Percentiles rank a stretch among this genome's conserved stretches.
Conservation (phyloP, 2,888 invertebrate genomes). For the Crioceris asparagi region DNA sequence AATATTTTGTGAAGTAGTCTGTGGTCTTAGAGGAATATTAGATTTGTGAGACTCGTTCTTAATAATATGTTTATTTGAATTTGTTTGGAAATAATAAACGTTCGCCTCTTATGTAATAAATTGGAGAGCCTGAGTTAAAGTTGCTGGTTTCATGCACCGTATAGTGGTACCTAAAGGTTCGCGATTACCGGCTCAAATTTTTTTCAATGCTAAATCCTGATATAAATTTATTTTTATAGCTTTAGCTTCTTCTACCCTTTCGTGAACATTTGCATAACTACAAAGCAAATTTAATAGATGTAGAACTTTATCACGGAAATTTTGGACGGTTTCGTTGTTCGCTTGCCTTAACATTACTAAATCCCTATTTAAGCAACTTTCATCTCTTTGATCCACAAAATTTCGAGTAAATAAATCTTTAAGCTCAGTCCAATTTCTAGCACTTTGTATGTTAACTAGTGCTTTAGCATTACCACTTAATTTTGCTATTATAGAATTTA, state of each 20-base stretch:
- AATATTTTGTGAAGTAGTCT: no score
- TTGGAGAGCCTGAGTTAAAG: conserved; percentile 5
- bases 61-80: no score
- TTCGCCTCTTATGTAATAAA: conserved; percentile 6
- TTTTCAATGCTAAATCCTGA: conserved; percentile 8
- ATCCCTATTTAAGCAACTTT: conserved; percentile 16
- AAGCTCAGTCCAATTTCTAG: conserved; percentile 5
- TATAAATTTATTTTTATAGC: conserved; percentile 8
- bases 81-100: conserved; percentile 4
- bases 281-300: conserved; percentile 12
- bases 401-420: conserved; percentile 9
- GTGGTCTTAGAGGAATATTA: no score
- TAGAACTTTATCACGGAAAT: conserved; percentile 12
- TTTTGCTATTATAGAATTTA: no score
- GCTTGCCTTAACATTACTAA: conserved; percentile 14
- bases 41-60: no score
- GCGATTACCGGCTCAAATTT: conserved; percentile 5
- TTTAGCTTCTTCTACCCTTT: conserved; percentile 5
- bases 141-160: conserved; percentile 8
- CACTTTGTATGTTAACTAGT: conserved; percentile 11
- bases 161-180: conserved; percentile 8
- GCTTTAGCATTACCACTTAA: conserved; percentile 9
- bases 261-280: conserved; percentile 8
- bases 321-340: conserved; percentile 12
- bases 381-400: conserved; percentile 16